Percentiles rank a stretch among this genome's conserved stretches.
Evolutionary conservation across 2,797 vertebrate genomes (phyloP).

Genomic region (Melanotaenia parkinsoni): DNA sequence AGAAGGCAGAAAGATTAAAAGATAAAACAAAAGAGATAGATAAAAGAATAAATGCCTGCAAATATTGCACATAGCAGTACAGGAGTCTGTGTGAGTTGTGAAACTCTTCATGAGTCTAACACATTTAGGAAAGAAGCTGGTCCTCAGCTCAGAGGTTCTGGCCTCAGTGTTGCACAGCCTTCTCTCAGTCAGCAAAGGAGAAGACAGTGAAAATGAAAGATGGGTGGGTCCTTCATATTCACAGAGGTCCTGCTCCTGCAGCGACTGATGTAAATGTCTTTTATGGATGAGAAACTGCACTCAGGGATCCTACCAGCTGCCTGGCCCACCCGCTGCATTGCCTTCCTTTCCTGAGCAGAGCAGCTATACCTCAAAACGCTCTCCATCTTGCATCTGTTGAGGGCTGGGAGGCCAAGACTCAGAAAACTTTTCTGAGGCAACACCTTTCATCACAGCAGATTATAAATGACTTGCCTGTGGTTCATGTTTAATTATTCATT

Average conservation of each 20-base stretch:
- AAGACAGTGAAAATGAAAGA: no score
- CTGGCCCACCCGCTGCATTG: no score
- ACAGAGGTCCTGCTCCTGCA: not conserved
- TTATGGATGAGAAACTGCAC: not conserved
- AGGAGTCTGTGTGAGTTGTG: not conserved
- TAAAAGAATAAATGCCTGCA: not conserved
- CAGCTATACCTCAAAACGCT: not conserved
- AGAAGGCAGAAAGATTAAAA: no score
- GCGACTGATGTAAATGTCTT: not conserved
- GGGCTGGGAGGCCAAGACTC: not conserved
- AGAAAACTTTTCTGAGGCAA: not conserved
- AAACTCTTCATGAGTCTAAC: not conserved
- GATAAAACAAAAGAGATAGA: not conserved
- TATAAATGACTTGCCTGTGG: not conserved
- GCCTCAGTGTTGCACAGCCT: no score
- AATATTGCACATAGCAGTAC: not conserved
- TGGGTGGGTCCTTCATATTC: not conserved
- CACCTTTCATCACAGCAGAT: not conserved
- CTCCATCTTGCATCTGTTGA: not conserved
- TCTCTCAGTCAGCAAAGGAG: no score
- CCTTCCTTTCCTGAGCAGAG: not conserved
- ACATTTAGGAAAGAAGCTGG: not conserved
- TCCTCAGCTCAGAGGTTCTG: not conserved
- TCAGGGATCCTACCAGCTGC: no score
- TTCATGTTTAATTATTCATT: not conserved